Percentiles rank a stretch among this genome's conserved stretches.
Conservation (phyloP, 2,797 vertebrate genomes). For the Pangasius djambal region DNA sequence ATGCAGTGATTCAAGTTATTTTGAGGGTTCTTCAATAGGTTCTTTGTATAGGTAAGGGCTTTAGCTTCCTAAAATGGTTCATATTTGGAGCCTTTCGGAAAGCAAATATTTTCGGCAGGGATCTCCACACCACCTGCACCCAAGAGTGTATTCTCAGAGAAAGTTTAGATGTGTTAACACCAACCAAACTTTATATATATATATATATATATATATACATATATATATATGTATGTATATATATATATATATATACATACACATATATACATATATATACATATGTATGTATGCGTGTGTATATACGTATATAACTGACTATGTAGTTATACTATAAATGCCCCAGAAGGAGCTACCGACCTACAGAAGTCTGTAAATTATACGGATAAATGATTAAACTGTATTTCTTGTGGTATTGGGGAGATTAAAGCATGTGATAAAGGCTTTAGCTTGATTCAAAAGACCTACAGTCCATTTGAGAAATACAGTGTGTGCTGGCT, state of each 20-base stretch:
- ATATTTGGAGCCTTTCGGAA: not conserved
- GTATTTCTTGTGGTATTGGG: conserved; percentile 77
- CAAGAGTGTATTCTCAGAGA: not conserved
- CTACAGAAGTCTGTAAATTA: conserved; percentile 75
- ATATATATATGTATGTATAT: too few relatives aligned
- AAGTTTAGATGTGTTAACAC: not conserved
- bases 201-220: not conserved
- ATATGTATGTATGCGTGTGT: too few relatives aligned
- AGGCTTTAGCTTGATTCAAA: conserved; percentile 78
- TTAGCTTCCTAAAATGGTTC: not conserved
- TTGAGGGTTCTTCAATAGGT: not conserved
- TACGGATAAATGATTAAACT: conserved; percentile 79
- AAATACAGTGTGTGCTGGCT: conserved; percentile 39
- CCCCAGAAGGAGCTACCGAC: conserved; percentile 62
- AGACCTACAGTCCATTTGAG: conserved; percentile 40
- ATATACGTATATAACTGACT: too few relatives aligned
- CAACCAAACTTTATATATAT: conserved; percentile 8
- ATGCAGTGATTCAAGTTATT: not conserved
- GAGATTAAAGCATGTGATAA: conserved; percentile 84
- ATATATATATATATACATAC: not conserved
- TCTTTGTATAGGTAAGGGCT: not conserved
- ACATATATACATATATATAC: not conserved
- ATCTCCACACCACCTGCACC: not conserved
- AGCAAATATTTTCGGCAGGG: not conserved
- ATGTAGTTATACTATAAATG: not conserved